Evolutionary conservation across 2,888 invertebrate species (phyloP).

Genomic region (Noctua fimbriata): DNA sequence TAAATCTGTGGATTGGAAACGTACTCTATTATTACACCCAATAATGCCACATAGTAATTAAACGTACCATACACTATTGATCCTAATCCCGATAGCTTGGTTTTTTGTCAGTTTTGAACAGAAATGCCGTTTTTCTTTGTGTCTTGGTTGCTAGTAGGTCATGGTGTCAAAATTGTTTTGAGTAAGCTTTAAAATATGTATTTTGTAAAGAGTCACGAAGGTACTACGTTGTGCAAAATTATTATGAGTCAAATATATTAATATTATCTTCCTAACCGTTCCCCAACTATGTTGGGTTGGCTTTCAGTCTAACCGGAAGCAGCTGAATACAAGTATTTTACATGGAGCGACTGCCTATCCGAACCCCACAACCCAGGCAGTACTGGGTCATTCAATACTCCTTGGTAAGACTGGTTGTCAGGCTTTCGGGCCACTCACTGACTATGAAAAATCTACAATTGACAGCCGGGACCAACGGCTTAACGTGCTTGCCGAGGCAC

Average conservation of each 20-base stretch:
- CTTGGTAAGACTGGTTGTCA: too few species aligned
- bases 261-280: too few species aligned
- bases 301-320: too few species aligned
- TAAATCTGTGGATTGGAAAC: constrained; percentile 81
- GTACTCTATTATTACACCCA: constrained; percentile 80
- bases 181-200: not conserved
- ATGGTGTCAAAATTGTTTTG: constrained; percentile 63
- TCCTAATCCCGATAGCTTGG: constrained; percentile 61
- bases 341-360: too few species aligned
- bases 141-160: constrained; percentile 45
- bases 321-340: too few species aligned
- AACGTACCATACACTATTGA: constrained; percentile 66
- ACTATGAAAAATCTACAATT: too few species aligned
- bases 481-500: too few species aligned
- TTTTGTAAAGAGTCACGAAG: not conserved
- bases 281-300: too few species aligned
- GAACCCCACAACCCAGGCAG: too few species aligned
- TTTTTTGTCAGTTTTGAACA: constrained; percentile 53
- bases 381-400: too few species aligned
- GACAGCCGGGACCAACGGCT: too few species aligned
- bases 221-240: not conserved
- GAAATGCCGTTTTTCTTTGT: constrained; percentile 50
- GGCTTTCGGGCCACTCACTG: too few species aligned
- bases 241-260: not conserved
- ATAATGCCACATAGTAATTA: constrained; percentile 80